These are phyloP conservation scores for Candoia aspera DNA, from an alignment of 2,113 vertebrate species.

Conservation along the genomic window DNA sequence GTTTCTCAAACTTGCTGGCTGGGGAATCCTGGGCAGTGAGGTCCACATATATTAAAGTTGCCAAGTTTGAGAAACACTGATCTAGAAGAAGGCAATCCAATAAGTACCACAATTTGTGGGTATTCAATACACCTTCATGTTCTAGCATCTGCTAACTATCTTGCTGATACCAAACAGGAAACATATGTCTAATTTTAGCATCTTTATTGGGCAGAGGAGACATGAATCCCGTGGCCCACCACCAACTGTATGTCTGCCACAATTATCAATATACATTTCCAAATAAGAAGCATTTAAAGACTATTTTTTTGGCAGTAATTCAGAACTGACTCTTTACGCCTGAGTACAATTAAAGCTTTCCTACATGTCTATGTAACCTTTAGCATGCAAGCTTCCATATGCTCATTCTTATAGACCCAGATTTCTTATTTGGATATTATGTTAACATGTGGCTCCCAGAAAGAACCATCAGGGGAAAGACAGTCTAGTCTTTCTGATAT, in stretches of 20 bases:
- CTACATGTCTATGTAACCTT: neutral
- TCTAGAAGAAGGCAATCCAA: constrained; percentile 26
- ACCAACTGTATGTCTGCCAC: neutral
- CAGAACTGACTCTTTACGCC: accelerated
- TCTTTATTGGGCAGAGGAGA: constrained; percentile 42
- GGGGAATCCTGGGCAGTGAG: neutral
- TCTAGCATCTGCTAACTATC: constrained; percentile 56
- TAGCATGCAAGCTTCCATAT: neutral
- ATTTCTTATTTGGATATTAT: neutral
- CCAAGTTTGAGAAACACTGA: neutral
- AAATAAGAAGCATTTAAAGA: constrained; percentile 54
- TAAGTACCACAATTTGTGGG: constrained; percentile 45
- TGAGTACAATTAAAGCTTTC: neutral
- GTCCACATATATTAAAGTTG: neutral
- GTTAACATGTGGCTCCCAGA: constrained; percentile 14
- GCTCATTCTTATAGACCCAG: neutral
- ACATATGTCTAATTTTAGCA: constrained; percentile 25
- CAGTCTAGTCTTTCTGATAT: neutral
- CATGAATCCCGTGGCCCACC: constrained; percentile 8
- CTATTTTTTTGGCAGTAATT: neutral
- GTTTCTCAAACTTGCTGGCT: neutral
- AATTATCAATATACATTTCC: constrained; percentile 30
- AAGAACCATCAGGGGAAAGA: constrained; percentile 11
- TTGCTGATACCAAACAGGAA: constrained; percentile 34
- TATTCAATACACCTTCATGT: neutral